Base-by-base conservation (phyloP, 2,888 invertebrate genomes). In the Erannis defoliaria region DNA sequence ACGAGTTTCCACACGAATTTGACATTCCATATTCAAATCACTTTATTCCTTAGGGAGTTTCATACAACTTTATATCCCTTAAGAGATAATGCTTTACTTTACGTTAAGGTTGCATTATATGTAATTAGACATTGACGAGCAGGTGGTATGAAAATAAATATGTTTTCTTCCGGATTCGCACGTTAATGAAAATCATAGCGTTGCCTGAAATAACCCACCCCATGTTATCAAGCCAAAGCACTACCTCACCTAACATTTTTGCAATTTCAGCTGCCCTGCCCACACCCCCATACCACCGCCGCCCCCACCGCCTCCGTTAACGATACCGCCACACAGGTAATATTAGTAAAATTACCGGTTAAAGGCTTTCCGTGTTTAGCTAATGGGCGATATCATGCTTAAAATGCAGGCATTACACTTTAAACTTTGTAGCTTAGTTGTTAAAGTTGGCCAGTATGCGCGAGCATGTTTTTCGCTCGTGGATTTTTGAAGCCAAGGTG, bases 271-370 rank as follows among this genome's bases (percentile, higher is more conserved):
- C 82, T 94, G 93, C 83, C 94, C 93, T 78, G 94, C 93, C 71
- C 94, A 94, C 80, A 93, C 92, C 67, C 94, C 94, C 70, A 94
- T 94, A 78, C 94, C 94, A 74, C 94, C 95, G 73, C 94, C 95
- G 75, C 94, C 95, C 65, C 94, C 95, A 72, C 93, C 94, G 71
- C 93, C 94, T 76, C 91, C 94, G 70, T 85, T 93, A 69, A 89
- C 93, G 64, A 91, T 92, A 81, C 89, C 92, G 68, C 93, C 90
- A 66, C 89, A 92, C 86, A 93, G 91, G 93, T 93, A 91, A 81
- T 62, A 56, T 46, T 46, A 33, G 46, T 62, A 46, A 37, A 35
- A 51, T 60, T 45, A 62, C 46, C 61, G 53, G 42, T 43, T 58
- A 61, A 63, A 64, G 48, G 60, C 53, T 64, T 68, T 61, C 38